Percentiles rank a stretch among this genome's conserved stretches.
Conservation (phyloP, 2,888 invertebrate genomes). For the Chymomyza fuscimana region DNA sequence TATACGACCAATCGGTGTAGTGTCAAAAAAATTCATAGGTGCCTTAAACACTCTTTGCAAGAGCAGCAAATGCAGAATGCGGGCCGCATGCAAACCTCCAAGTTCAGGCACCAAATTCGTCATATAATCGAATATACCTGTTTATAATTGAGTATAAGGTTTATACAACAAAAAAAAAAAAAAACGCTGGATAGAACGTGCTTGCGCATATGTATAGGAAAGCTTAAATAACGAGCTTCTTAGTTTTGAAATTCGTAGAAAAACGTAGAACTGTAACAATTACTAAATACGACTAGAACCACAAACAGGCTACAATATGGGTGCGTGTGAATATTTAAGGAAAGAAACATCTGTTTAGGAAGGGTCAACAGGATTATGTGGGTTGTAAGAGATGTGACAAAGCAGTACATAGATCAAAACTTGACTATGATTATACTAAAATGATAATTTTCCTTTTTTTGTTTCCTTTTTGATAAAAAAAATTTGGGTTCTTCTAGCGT, state of each 20-base stretch:
- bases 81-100: conserved; percentile 80
- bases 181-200: conserved; percentile 24
- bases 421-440: too few species aligned
- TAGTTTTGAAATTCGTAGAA: neutral
- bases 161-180: conserved; percentile 69
- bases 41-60: conserved; percentile 80
- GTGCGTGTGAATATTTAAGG: neutral
- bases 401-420: too few species aligned
- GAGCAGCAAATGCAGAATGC: conserved; percentile 78
- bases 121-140: conserved; percentile 85
- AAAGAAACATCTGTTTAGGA: neutral
- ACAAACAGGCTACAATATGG: conserved; percentile 6
- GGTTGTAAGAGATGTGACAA: too few species aligned
- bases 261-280: neutral
- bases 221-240: conserved; percentile 81
- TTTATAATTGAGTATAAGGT: conserved; percentile 30
- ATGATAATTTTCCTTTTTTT: too few species aligned
- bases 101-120: conserved; percentile 85
- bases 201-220: conserved; percentile 84
- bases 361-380: conserved; percentile 2
- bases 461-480: too few species aligned
- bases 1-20: conserved; percentile 84
- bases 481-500: too few species aligned
- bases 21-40: conserved; percentile 83
- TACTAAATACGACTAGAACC: neutral